Evolutionary conservation across 2,113 vertebrate species (phyloP).

Genomic region (Varanus salvator): DNA sequence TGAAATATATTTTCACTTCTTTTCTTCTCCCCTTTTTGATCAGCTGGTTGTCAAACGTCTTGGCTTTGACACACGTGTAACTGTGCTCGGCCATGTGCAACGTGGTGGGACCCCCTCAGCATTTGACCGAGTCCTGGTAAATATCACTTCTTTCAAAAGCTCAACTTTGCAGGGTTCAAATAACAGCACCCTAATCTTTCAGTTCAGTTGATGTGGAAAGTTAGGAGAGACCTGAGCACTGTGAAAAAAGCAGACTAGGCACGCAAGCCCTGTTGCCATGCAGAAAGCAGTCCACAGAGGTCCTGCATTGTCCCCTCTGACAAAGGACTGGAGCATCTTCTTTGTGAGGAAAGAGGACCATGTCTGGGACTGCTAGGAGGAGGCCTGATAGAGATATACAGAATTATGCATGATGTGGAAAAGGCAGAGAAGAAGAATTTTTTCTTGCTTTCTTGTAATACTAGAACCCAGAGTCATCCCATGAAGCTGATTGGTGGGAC

Average conservation of each 20-base stretch:
- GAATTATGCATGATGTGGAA: no score
- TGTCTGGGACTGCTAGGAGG: no score
- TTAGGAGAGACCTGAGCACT: not conserved
- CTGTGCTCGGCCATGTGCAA: conserved; percentile 94
- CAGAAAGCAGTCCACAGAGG: not conserved
- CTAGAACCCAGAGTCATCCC: no score
- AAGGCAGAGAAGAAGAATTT: no score
- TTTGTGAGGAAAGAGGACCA: no score
- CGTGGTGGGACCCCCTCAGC: conserved; percentile 92
- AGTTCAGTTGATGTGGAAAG: not conserved
- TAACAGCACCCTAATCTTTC: no score
- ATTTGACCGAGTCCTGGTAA: conserved; percentile 93
- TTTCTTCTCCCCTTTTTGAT: not conserved
- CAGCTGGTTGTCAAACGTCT: conserved; percentile 88
- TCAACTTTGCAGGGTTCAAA: not conserved
- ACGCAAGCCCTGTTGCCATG: not conserved
- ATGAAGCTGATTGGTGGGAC: no score
- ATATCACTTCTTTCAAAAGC: conserved; percentile 12
- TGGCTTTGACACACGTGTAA: conserved; percentile 93
- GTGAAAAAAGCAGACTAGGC: not conserved
- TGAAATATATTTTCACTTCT: fast-evolving
- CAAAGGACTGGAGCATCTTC: no score
- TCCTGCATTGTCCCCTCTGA: not conserved
- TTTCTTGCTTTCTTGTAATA: no score
- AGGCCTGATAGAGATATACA: no score